Percentiles rank a stretch among this genome's conserved stretches.
Evolutionary conservation across 2,797 vertebrate genomes (phyloP).

Genomic region (Enteromius fasciolatus): DNA sequence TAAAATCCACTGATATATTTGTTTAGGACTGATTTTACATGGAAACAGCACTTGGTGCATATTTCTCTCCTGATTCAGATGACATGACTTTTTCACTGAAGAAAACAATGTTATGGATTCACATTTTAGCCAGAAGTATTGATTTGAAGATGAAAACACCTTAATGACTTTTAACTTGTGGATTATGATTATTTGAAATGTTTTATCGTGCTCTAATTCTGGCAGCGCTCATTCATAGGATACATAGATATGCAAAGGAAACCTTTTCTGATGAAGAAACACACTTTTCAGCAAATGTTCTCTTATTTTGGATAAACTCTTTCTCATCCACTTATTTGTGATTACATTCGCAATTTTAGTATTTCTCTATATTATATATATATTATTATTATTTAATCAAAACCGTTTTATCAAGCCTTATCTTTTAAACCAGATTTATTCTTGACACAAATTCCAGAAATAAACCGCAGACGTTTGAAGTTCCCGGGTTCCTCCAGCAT

Average conservation of each 20-base stretch:
- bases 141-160: not conserved
- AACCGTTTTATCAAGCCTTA: not conserved
- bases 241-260: not conserved
- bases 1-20: not conserved
- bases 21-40: not conserved
- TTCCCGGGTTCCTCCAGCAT: slow-evolving; percentile 57
- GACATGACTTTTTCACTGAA: not conserved
- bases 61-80: not conserved
- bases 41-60: not conserved
- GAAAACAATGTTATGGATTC: not conserved
- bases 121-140: not conserved
- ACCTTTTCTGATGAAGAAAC: not conserved
- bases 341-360: not conserved
- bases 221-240: not conserved
- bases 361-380: not conserved
- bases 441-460: too few species aligned
- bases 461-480: slow-evolving; percentile 39
- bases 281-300: not conserved
- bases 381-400: not conserved
- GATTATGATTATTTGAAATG: not conserved
- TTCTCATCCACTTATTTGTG: not conserved
- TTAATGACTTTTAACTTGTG: not conserved
- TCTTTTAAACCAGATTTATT: not conserved
- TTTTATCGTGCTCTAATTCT: not conserved
- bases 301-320: not conserved